These are phyloP conservation scores for Varecia variegata DNA, from an alignment of 2,797 vertebrate species.

Conservation along the genomic window DNA sequence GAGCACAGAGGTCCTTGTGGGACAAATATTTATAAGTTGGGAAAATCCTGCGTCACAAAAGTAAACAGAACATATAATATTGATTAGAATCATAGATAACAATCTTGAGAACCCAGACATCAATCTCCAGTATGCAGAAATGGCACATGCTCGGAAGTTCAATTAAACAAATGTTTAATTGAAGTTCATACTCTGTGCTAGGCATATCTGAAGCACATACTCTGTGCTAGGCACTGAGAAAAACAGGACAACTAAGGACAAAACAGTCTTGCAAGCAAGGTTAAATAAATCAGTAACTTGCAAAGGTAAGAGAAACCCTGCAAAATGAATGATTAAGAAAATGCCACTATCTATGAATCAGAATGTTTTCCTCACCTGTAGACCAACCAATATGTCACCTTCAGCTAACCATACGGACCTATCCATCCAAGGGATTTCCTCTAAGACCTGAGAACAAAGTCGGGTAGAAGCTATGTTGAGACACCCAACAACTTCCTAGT, in stretches of 20 bases:
- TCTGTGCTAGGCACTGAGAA: background rate
- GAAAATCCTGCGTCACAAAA: background rate
- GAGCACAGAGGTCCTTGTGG: too few species aligned
- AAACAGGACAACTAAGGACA: rapidly evolving
- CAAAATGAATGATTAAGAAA: background rate
- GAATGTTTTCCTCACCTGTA: background rate
- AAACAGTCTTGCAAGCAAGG: background rate
- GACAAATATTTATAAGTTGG: background rate
- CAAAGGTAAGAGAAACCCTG: background rate
- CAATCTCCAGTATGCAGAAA: rapidly evolving
- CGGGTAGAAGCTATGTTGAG: rapidly evolving
- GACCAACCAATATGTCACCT: rapidly evolving
- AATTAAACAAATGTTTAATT: background rate
- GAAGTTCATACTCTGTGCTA: background rate
- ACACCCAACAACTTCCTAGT: rapidly evolving
- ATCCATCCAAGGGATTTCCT: too few species aligned
- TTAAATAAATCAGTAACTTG: background rate
- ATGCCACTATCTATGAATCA: background rate
- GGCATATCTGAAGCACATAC: too few species aligned
- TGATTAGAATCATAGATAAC: background rate
- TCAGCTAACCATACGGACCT: background rate
- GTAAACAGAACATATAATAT: background rate
- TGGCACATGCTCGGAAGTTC: background rate
- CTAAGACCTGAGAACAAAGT: too few species aligned
- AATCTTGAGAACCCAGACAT: rapidly evolving